These are phyloP conservation scores for Spicauda simplicius DNA, from an alignment of 2,888 invertebrate species.

Conservation along the genomic window DNA sequence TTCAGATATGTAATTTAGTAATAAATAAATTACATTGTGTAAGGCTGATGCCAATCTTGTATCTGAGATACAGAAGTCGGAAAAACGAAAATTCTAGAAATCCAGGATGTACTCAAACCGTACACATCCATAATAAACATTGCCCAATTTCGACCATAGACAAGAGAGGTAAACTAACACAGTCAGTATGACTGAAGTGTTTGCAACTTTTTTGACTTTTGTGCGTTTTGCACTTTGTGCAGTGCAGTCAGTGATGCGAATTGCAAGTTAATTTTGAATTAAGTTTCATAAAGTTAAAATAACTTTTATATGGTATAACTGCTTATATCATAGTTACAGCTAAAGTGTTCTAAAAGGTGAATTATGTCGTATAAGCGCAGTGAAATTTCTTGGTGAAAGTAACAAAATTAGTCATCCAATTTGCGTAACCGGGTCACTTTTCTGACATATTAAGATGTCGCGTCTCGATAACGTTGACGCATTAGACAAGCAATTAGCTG, in stretches of 20 bases:
- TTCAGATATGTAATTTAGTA: too few relatives aligned
- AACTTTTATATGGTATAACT: background rate
- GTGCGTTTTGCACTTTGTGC: too few relatives aligned
- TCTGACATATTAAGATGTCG: conserved; percentile 59
- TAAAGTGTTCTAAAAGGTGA: background rate
- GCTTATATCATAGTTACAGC: background rate
- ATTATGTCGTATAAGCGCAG: background rate
- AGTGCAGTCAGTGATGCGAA: background rate
- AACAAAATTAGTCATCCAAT: conserved; percentile 33
- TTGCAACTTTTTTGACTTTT: too few relatives aligned
- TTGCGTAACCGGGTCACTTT: conserved; percentile 28
- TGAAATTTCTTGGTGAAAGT: conserved; percentile 6
- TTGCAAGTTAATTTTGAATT: background rate
- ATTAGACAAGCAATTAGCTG: conserved; percentile 89
- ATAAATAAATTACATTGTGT: too few relatives aligned
- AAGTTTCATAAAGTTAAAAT: background rate
- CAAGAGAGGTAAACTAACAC: too few relatives aligned
- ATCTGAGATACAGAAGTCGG: too few relatives aligned
- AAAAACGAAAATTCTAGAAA: too few relatives aligned
- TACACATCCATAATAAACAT: too few relatives aligned
- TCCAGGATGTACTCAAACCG: too few relatives aligned
- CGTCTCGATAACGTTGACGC: conserved; percentile 84
- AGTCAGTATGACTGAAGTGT: too few relatives aligned
- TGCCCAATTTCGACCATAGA: too few relatives aligned
- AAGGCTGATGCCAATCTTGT: too few relatives aligned